Percentiles rank a stretch among this genome's conserved stretches.
Conservation (phyloP, 2,888 invertebrate species). For the Leucophenga montana region DNA sequence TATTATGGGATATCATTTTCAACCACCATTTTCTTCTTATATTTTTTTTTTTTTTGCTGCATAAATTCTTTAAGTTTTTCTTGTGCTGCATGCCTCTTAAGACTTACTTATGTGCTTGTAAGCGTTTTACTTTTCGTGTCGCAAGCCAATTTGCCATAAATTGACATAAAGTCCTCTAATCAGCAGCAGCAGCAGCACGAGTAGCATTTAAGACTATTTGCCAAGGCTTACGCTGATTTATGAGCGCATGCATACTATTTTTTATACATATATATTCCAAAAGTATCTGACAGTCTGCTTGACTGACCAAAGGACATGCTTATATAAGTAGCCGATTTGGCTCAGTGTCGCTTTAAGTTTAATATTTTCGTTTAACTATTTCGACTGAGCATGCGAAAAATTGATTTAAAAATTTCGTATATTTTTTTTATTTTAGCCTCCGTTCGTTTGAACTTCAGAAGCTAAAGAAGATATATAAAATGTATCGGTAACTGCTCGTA, state of each 20-base stretch:
- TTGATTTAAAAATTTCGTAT: too few relatives aligned
- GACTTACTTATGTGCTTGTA: too few relatives aligned
- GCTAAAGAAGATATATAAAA: neutral
- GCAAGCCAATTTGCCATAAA: slow-evolving; percentile 22
- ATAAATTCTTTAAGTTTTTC: neutral
- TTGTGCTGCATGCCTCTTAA: neutral
- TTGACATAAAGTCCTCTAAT: slow-evolving; percentile 21
- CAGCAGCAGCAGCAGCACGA: neutral
- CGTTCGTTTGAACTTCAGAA: neutral
- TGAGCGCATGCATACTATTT: neutral
- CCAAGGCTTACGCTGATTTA: slow-evolving; percentile 17
- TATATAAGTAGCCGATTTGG: too few relatives aligned
- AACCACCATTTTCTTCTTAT: too few relatives aligned
- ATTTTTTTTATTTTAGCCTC: too few relatives aligned
- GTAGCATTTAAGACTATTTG: slow-evolving; percentile 11
- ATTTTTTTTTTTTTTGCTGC: neutral
- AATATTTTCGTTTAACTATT: too few relatives aligned
- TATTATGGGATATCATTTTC: too few relatives aligned
- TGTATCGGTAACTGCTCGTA: neutral
- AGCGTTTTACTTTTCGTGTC: neutral
- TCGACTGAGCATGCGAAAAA: too few relatives aligned
- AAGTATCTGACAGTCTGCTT: too few relatives aligned
- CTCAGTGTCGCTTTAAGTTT: neutral
- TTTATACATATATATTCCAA: neutral
- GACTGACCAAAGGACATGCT: too few relatives aligned